Conservation (phyloP, 2,888 invertebrate genomes). For the Agonopterix subpropinquella region DNA sequence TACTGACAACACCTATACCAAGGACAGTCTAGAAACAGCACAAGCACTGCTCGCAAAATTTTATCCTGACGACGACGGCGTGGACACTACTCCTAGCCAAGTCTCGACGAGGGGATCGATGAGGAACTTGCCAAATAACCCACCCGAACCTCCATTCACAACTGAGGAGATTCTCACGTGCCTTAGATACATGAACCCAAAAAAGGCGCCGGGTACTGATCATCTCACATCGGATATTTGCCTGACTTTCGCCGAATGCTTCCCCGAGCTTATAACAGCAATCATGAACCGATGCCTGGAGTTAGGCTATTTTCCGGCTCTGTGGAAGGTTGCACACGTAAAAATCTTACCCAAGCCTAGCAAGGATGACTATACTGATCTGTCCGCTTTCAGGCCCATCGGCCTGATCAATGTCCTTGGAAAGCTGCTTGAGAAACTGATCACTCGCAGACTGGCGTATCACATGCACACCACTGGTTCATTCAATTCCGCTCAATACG, state of each 20-base stretch:
- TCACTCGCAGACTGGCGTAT: conserved; percentile 1
- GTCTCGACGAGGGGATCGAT: too few species aligned
- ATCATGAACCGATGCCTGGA: conserved; percentile 1
- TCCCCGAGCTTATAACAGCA: neutral
- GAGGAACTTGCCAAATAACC: too few species aligned
- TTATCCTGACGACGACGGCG: conserved; percentile 1
- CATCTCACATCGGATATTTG: conserved; percentile 17
- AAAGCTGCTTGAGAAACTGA: conserved; percentile 14
- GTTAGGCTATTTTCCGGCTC: conserved; percentile 5
- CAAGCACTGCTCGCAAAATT: neutral
- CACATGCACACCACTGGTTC: neutral
- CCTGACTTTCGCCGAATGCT: neutral
- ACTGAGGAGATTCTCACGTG: conserved; percentile 7
- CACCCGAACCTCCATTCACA: conserved; percentile 12
- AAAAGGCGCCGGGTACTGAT: conserved; percentile 18
- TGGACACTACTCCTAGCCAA: neutral
- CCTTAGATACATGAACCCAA: conserved; percentile 10
- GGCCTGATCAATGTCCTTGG: conserved; percentile 15
- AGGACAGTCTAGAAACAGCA: neutral
- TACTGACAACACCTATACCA: neutral
- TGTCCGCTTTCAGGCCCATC: conserved; percentile 16
- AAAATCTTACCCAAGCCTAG: conserved; percentile 21
- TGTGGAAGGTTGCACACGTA: conserved; percentile 16
- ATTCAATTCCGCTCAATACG: conserved; percentile 8
- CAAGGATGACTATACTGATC: conserved; percentile 8